Base-by-base conservation (phyloP, 2,888 invertebrate genomes). In the Lepidocyrtoides sp. region DNA sequence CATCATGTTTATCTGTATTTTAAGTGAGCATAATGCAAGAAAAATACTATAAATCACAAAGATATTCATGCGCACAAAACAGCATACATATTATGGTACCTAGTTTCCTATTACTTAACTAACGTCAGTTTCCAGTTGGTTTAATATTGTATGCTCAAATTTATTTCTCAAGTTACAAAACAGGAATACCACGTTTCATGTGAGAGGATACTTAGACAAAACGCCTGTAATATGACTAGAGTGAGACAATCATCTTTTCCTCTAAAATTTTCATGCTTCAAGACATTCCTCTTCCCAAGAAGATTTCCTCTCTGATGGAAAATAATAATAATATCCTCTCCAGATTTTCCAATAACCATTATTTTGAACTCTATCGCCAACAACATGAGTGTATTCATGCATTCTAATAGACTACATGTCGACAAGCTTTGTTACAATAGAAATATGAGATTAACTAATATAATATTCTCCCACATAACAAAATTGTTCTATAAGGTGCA, bases 201-300 rank as follows among this genome's bases (percentile, higher is more conserved):
- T n/a, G n/a, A n/a, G n/a, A n/a, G n/a, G n/a, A n/a, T n/a, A n/a
- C n/a, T n/a, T n/a, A n/a, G n/a, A n/a, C n/a, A n/a, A n/a, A n/a
- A n/a, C n/a, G n/a, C n/a, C n/a, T n/a, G n/a, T n/a, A n/a, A n/a
- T n/a, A n/a, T n/a, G n/a, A n/a, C n/a, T n/a, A n/a, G n/a, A n/a
- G n/a, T n/a, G n/a, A n/a, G n/a, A n/a, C n/a, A n/a, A n/a, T n/a
- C 63, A 8, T 77, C 54, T 60, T 79, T 66, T 51, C 66, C 79
- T 79, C 51, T 66, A n/a, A n/a, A n/a, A n/a, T 26, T 81, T 48
- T 87, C 41, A 81, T 82, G 88, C 81, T 57, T 72, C 51, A 87
- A 66, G 51, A 79, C 63, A 51, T 60, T 81, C 44, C 72, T 57
- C 54, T 26, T 82, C 69, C 41, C 26, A 32, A 66, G 66, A 66